Evolutionary conservation across 2,113 vertebrate species (phyloP).

Genomic region (Bolborhynchus lineola): DNA sequence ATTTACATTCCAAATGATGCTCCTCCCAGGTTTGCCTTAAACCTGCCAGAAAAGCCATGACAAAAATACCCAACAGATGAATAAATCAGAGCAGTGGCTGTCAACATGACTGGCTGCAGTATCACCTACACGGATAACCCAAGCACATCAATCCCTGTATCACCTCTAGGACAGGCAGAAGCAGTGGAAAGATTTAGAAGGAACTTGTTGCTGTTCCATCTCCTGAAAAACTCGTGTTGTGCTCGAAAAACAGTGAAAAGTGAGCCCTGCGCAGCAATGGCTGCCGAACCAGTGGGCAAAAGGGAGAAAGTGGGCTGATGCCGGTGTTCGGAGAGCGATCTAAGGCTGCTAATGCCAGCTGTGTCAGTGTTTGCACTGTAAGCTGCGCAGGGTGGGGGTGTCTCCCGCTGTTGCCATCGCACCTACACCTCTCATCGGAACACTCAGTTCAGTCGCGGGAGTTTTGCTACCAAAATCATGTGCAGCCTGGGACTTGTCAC

Average conservation of each 20-base stretch:
- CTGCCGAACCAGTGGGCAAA: neutral
- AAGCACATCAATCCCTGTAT: rapidly evolving
- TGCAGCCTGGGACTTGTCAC: neutral
- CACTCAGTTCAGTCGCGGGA: neutral
- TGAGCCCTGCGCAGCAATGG: rapidly evolving
- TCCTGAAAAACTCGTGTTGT: rapidly evolving
- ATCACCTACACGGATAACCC: rapidly evolving
- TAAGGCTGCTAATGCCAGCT: neutral
- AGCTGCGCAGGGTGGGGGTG: neutral
- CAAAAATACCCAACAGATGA: neutral
- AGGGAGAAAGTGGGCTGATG: neutral
- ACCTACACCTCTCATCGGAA: neutral
- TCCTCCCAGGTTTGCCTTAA: neutral
- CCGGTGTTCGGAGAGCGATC: neutral
- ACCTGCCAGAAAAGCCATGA: neutral
- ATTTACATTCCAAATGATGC: neutral
- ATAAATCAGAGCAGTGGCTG: rapidly evolving
- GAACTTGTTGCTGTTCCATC: neutral
- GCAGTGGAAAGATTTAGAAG: rapidly evolving
- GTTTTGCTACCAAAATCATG: neutral
- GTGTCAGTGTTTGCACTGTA: neutral
- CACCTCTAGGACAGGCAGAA: rapidly evolving
- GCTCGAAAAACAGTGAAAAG: neutral
- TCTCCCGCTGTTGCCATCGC: neutral
- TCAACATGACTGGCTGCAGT: neutral